Percentiles rank a stretch among this genome's conserved stretches.
Conservation (phyloP, 1,140 invertebrate species). For the Drosophila takahashii region DNA sequence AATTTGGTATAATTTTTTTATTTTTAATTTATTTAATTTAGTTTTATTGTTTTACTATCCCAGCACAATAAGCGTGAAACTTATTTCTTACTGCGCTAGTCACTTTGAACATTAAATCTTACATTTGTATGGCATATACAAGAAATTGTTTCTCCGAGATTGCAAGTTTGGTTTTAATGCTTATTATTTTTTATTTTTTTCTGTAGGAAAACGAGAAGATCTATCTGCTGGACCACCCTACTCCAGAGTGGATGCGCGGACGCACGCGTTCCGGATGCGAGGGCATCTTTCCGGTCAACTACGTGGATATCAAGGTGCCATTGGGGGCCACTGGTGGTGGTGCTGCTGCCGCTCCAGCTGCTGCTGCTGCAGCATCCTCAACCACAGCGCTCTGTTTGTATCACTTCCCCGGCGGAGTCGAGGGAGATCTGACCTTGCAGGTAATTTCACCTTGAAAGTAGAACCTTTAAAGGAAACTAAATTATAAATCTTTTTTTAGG, state of each 20-base stretch:
- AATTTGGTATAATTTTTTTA: no score
- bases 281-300: conserved; percentile 93
- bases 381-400: conserved; percentile 86
- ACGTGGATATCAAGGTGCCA: conserved; percentile 91
- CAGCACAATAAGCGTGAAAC: no score
- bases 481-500: conserved; percentile 40
- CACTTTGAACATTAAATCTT: no score
- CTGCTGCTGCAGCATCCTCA: conserved; percentile 56
- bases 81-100: no score
- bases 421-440: conserved; percentile 87
- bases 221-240: conserved; percentile 88
- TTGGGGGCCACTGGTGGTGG: conserved; percentile 84
- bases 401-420: conserved; percentile 87
- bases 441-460: conserved; percentile 69
- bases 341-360: conserved; percentile 14
- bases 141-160: no score
- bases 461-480: neutral
- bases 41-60: no score
- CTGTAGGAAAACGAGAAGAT: conserved; percentile 89
- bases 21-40: no score
- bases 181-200: conserved; percentile 66
- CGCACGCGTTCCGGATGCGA: conserved; percentile 87
- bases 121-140: no score
- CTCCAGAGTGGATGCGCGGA: conserved; percentile 93
- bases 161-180: no score